Evolutionary conservation across 2,888 invertebrate species (phyloP).

Genomic region (Sussaba pulchella): DNA sequence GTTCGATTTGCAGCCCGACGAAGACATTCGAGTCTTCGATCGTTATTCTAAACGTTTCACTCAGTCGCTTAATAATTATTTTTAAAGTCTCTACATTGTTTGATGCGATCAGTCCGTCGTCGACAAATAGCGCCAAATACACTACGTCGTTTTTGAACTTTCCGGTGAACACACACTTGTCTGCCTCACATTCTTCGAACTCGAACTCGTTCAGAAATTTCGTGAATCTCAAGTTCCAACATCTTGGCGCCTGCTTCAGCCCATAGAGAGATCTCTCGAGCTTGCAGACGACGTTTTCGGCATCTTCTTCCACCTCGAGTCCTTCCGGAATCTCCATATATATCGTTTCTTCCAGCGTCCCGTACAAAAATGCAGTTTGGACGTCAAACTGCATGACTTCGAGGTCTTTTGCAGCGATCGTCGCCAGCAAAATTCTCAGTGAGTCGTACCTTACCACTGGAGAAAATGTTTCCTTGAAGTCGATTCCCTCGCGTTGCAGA

Average conservation of each 20-base stretch:
- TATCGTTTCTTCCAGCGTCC: slow-evolving; percentile 36
- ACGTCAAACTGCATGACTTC: slow-evolving; percentile 54
- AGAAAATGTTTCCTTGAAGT: slow-evolving; percentile 59
- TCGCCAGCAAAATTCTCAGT: slow-evolving; percentile 60
- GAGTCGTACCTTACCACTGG: slow-evolving; percentile 65
- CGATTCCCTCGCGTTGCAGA: slow-evolving; percentile 53
- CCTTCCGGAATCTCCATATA: slow-evolving; percentile 56
- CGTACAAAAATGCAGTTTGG: too few species aligned
- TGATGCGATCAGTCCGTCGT: too few species aligned
- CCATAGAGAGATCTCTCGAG: slow-evolving; percentile 39
- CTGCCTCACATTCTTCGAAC: slow-evolving; percentile 11
- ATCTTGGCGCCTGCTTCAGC: slow-evolving; percentile 42
- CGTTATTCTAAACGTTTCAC: slow-evolving; percentile 62
- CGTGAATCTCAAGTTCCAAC: slow-evolving; percentile 32
- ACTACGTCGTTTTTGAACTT: neutral
- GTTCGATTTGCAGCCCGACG: slow-evolving; percentile 57
- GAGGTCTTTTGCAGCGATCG: slow-evolving; percentile 51
- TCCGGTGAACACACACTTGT: slow-evolving; percentile 35
- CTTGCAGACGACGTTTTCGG: slow-evolving; percentile 3
- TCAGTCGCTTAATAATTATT: neutral
- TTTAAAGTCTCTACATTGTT: too few species aligned
- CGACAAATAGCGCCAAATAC: slow-evolving; percentile 31
- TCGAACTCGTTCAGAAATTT: slow-evolving; percentile 29
- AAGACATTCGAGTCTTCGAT: slow-evolving; percentile 55
- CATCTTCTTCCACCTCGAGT: slow-evolving; percentile 10